Evolutionary conservation across 2,888 invertebrate genomes (phyloP).

Genomic region (Lasioglossum oenotherae): DNA sequence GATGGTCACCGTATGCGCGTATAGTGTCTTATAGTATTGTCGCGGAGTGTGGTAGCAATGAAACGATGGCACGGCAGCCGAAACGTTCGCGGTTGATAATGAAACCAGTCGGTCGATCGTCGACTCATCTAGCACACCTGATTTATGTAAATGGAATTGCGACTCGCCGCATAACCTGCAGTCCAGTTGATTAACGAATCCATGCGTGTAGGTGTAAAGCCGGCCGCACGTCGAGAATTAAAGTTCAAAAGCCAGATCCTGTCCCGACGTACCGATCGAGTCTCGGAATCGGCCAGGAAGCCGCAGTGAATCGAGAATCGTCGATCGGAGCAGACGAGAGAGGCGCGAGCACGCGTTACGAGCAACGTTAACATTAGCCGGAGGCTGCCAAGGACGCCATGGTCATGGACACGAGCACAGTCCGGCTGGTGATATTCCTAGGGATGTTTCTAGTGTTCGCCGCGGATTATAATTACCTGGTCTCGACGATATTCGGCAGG

Average conservation of each 20-base stretch:
- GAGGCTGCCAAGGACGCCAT: constrained; percentile 51
- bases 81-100: neutral
- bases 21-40: neutral
- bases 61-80: neutral
- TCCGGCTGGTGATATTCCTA: constrained; percentile 86
- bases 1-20: too few species aligned
- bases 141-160: neutral
- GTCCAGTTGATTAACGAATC: constrained; percentile 31
- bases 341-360: constrained; percentile 8
- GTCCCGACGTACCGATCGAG: constrained; percentile 28
- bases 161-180: neutral
- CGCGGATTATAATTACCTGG: constrained; percentile 86
- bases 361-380: constrained; percentile 20
- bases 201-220: constrained; percentile 36
- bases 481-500: constrained; percentile 85
- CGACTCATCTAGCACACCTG: neutral
- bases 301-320: constrained; percentile 50
- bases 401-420: constrained; percentile 82
- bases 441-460: constrained; percentile 86
- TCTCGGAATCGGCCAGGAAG: constrained; percentile 32
- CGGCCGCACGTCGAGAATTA: constrained; percentile 25
- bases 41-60: neutral
- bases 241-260: constrained; percentile 47
- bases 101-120: neutral
- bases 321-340: constrained; percentile 28